Percentiles rank a stretch among this genome's conserved stretches.
Evolutionary conservation across 2,797 vertebrate species (phyloP).

Genomic region (Epinephelus coioides): DNA sequence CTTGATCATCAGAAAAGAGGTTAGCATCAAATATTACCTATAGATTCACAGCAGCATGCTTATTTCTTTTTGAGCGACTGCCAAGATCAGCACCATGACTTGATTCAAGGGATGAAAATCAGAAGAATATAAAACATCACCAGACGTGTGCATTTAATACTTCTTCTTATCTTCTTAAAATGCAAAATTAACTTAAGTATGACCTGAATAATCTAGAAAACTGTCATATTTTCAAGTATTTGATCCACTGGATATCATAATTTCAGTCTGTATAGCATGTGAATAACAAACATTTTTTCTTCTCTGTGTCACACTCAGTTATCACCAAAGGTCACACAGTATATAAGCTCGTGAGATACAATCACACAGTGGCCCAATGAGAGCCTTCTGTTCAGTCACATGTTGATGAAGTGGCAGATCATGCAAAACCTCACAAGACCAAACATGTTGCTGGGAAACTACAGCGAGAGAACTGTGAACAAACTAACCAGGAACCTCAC

Average conservation of each 20-base stretch:
- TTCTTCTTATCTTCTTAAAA: not conserved
- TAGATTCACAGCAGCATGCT: not conserved
- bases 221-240: not conserved
- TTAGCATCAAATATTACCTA: not conserved
- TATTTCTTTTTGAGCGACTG: too few relatives aligned
- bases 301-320: too few relatives aligned
- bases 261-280: not conserved
- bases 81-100: not conserved
- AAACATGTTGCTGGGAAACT: conserved; percentile 26
- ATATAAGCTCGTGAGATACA: not conserved
- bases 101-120: not conserved
- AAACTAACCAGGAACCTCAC: conserved; percentile 8
- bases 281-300: not conserved
- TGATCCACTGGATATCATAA: not conserved
- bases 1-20: not conserved
- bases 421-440: not conserved
- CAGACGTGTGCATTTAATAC: not conserved
- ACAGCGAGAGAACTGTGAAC: conserved; percentile 7
- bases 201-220: not conserved
- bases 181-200: not conserved
- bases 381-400: not conserved
- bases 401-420: not conserved
- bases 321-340: not conserved
- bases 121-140: not conserved
- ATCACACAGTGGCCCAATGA: not conserved